Conservation (phyloP, 2,888 invertebrate genomes). For the Belgica antarctica region DNA sequence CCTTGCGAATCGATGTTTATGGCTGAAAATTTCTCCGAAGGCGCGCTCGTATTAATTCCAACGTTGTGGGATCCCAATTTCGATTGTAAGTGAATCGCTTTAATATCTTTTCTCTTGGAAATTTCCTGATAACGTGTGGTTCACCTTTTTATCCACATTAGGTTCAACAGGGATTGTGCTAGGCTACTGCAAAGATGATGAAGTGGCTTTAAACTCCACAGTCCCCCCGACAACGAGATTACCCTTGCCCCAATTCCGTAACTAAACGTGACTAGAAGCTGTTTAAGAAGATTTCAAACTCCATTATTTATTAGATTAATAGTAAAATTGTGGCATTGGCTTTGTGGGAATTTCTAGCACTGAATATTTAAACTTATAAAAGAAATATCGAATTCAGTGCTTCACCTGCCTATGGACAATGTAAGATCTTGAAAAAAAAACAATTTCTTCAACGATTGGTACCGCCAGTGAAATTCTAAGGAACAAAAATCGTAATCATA, state of each 20-base stretch:
- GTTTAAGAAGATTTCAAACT: too few relatives aligned
- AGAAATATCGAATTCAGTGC: not conserved
- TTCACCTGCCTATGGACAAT: too few relatives aligned
- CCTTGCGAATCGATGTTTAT: not conserved
- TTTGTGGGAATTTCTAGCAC: too few relatives aligned
- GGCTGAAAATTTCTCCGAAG: slow-evolving; percentile 45
- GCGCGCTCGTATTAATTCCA: slow-evolving; percentile 53
- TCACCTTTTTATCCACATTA: not conserved
- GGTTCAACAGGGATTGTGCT: slow-evolving; percentile 54
- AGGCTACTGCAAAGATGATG: slow-evolving; percentile 51
- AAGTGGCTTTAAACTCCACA: slow-evolving; percentile 40
- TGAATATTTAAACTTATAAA: too few relatives aligned
- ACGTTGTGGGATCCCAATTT: slow-evolving; percentile 51
- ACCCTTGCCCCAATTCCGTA: slow-evolving; percentile 39
- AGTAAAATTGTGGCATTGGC: too few relatives aligned
- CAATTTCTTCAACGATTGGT: too few relatives aligned
- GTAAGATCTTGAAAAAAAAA: too few relatives aligned
- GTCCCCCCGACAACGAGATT: slow-evolving; percentile 18
- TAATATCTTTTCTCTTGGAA: not conserved
- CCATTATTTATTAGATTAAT: too few relatives aligned
- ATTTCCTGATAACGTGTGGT: not conserved
- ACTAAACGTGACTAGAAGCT: too few relatives aligned
- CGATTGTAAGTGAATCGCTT: slow-evolving; percentile 29
- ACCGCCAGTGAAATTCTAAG: not conserved
- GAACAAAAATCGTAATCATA: slow-evolving; percentile 40